Conservation (phyloP, 2,113 vertebrate genomes). For the Synchiropus splendidus region DNA sequence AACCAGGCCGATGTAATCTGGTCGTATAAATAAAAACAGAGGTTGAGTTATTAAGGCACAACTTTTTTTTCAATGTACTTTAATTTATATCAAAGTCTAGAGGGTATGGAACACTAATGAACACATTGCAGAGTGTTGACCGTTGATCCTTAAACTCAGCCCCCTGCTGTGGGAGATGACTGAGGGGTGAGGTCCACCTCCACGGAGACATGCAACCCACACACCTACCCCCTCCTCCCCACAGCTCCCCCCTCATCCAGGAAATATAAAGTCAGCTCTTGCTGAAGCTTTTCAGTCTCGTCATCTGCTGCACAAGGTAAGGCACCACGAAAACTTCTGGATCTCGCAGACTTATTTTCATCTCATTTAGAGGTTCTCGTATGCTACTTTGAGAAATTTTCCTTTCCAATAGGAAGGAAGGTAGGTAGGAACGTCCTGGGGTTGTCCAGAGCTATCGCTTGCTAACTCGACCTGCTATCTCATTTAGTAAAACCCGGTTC, state of each 20-base stretch:
- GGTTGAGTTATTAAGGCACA: no score
- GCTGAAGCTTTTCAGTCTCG: conserved; percentile 49
- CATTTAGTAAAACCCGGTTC: conserved; percentile 9
- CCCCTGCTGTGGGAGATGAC: conserved; percentile 39
- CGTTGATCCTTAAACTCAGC: conserved; percentile 55
- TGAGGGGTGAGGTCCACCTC: conserved; percentile 68
- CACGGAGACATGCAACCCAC: conserved; percentile 52
- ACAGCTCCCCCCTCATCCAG: conserved; percentile 14
- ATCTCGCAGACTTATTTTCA: neutral
- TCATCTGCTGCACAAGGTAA: conserved; percentile 65
- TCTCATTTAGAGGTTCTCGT: no score
- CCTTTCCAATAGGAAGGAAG: neutral
- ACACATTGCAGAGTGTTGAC: conserved; percentile 42
- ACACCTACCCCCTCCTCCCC: conserved; percentile 24
- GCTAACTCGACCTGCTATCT: conserved; percentile 13
- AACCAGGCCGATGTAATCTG: no score
- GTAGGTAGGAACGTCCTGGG: neutral
- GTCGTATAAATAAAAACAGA: no score
- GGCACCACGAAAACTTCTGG: conserved; percentile 13
- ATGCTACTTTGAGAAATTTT: neutral
- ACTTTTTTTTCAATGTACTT: no score
- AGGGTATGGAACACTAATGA: no score
- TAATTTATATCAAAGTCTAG: no score
- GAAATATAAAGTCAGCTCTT: conserved; percentile 46
- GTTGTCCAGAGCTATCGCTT: neutral